Evolutionary conservation across 1,140 invertebrate genomes (phyloP), one percentile per base, ranked within the genome.

Genomic region (Pachyrhynchus sulphureomaculatus): DNA sequence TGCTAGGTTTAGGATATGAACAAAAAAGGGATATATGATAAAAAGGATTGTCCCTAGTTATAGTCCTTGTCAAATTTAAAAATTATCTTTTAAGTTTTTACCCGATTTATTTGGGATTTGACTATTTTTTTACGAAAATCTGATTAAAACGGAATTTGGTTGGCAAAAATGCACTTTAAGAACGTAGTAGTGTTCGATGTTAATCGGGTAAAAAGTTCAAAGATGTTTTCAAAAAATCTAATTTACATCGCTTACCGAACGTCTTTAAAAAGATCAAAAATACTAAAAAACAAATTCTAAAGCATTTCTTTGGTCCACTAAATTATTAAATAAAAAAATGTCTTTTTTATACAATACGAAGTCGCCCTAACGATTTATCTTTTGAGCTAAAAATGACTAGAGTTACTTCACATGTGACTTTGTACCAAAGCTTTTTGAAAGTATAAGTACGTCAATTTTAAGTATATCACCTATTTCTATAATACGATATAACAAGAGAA

Each of bases 321-420:
- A 62, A 44, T 26, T 58, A 49, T 44, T 48, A 60, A 32, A 26
- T 26, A 36, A 36, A 53, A 45, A 29, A 56, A 49, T 59, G 49
- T 62, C 47, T 62, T 52, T 61, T 61, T 41, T 62, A 36, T 20
- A 62, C 34, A 17, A 20, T 37, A 26, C 34, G 20, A 53, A 42
- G 18, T 54, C 20, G 51, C 39, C 20, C 26, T 29, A 49, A 29
- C 26, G 12, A 49, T 32, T 9, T 33, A 47, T 34, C 15, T 45
- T 62, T 53, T 62, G 49, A 62, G 51, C 59, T 62, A 62, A 44
- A 47, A 60, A 62, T 62, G 59, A 62, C 59, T 62, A 62, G 59
- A 62, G 33, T 20, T 55, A 59, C 41, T 44, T 18, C 24, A 45
- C 17, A 36, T 20, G 32, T 18, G 37, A 21, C 12, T 36, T 39